Conservation (phyloP, 2,113 vertebrate species). For the Ictidomys tridecemlineatus region DNA sequence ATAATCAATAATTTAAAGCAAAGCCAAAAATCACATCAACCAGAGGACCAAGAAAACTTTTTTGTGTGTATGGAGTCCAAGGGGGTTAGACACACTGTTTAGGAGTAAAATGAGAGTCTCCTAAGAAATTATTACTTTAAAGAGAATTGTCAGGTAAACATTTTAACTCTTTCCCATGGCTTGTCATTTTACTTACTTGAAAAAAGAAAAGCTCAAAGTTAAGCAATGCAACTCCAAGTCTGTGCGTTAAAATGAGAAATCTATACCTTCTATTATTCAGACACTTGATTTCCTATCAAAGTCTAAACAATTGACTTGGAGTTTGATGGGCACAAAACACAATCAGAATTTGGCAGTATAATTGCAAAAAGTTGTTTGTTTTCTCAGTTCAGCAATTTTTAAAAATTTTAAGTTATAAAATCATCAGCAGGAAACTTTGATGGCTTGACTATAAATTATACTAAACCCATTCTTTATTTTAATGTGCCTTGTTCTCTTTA, state of each 20-base stretch:
- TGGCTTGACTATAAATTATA: constrained; percentile 29
- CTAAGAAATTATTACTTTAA: constrained; percentile 66
- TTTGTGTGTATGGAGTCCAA: neutral
- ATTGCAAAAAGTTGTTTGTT: constrained; percentile 33
- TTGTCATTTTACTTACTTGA: constrained; percentile 10
- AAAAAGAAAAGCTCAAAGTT: constrained; percentile 43
- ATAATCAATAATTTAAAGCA: constrained; percentile 88
- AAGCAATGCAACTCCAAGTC: neutral
- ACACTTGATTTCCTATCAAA: constrained; percentile 49
- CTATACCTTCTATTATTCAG: constrained; percentile 24
- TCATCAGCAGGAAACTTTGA: constrained; percentile 24
- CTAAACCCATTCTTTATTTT: constrained; percentile 53
- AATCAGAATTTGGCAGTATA: constrained; percentile 13
- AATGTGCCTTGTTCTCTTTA: constrained; percentile 43
- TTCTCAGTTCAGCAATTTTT: constrained; percentile 44
- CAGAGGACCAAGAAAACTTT: constrained; percentile 83
- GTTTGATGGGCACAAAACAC: constrained; percentile 2
- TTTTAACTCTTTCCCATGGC: neutral
- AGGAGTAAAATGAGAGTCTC: constrained; percentile 79
- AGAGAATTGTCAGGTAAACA: constrained; percentile 69
- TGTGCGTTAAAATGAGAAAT: neutral
- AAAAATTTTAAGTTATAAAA: constrained; percentile 57
- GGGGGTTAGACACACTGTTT: neutral
- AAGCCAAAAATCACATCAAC: constrained; percentile 85
- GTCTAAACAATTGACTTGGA: neutral